Evolutionary conservation across 2,888 invertebrate genomes (phyloP), one percentile per base, ranked within the genome.

Genomic region (Heterodera filipjevi): DNA sequence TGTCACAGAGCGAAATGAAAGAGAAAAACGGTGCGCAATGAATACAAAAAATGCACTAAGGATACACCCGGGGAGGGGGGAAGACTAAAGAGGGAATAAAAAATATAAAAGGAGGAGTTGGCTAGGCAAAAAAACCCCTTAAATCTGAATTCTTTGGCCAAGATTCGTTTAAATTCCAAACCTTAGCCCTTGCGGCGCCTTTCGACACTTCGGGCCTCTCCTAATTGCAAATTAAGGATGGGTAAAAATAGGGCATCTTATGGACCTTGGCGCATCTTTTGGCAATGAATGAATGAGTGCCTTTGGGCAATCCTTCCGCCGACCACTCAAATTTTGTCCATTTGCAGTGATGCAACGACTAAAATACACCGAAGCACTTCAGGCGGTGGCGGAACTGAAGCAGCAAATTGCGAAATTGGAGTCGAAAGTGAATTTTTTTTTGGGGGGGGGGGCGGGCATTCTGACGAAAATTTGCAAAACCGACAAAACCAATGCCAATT

Each of bases 401-500:
- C 95, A 95, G 86, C 95, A 95, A 91, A 94, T 98, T 80, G 95
- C 96, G 14, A 93, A 95, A 88, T 92, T 96, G 84, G 96, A 97
- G 91, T 92, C 95, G 83, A 95, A 95, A 92, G 95, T 94, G 39
- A 35, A 32, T 27, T 59, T 66, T 46, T 68, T n/a, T n/a, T n/a
- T n/a, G n/a, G n/a, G n/a, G n/a, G n/a, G n/a, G 73, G n/a, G 77
- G 39, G 71, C 79, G 12, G 44, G 19, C 44, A 76, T 82, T 35
- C 33, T 30, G 27, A 19, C 19, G 73, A 77, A 76, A 8, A 1
- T 0, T 76, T 14, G 32, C 16, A 66, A 66, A 35, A 76, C n/a
- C 27, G 2, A 22, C 19, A 16, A 27, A 76, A 53, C 6, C 8
- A 73, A 53, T 8, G 3, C 32, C n/a, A 68, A n/a, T 76, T 73